Evolutionary conservation across 2,113 vertebrate species (phyloP).

Genomic region (Rhabdomys dilectus): DNA sequence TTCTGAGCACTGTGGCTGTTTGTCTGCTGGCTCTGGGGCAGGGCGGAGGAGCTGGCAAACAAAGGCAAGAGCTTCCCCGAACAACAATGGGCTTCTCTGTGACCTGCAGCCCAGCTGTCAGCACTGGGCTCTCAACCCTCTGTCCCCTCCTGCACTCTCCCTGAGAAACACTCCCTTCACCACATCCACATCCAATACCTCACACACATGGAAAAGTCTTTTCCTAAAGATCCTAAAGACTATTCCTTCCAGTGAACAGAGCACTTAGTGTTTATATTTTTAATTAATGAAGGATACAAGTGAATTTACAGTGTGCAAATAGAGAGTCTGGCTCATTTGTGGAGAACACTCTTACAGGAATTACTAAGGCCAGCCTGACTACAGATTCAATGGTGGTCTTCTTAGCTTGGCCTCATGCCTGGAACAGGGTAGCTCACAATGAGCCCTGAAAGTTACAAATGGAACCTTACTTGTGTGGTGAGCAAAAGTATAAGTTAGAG

Average conservation of each 20-base stretch:
- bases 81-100: slow-evolving; percentile 56
- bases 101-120: slow-evolving; percentile 68
- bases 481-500: not conserved
- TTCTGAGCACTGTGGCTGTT: not conserved
- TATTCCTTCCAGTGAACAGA: not conserved
- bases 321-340: not conserved
- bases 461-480: not conserved
- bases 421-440: not conserved
- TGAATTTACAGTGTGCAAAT: not conserved
- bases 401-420: not conserved
- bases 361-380: not conserved
- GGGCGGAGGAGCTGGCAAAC: not conserved
- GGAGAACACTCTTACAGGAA: not conserved
- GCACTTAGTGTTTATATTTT: not conserved
- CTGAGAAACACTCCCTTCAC: not conserved
- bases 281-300: not conserved
- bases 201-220: not conserved
- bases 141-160: not conserved
- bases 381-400: not conserved
- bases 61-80: slow-evolving; percentile 67
- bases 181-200: not conserved
- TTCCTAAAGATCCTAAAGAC: not conserved
- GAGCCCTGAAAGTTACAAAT: not conserved
- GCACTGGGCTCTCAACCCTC: not conserved
- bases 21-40: not conserved